Percentiles rank a stretch among this genome's conserved stretches.
phyloP scores from a whole-genome alignment of 2,797 vertebrate species.

The Melopsittacus undulatus region DNA sequence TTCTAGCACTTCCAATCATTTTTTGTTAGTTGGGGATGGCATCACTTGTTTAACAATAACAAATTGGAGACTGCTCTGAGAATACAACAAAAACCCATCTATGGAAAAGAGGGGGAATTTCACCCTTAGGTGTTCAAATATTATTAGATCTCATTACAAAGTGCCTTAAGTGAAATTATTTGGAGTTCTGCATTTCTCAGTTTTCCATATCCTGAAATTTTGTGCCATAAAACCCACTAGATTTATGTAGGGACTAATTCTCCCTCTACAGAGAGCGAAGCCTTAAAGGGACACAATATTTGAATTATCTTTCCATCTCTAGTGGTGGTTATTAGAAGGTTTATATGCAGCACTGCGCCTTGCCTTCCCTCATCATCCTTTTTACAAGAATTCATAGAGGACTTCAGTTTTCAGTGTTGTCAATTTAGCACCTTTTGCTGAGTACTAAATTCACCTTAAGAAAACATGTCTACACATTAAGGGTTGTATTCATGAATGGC shows the following conservation, averaged over 20 bases:
- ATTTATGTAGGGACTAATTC: background rate
- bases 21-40: background rate
- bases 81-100: background rate
- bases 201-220: background rate
- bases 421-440: conserved; percentile 32
- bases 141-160: conserved; percentile 40
- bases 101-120: background rate
- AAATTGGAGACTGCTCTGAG: background rate
- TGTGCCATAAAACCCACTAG: conserved; percentile 12
- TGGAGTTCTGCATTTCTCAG: background rate
- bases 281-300: conserved; percentile 48
- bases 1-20: background rate
- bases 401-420: conserved; percentile 29
- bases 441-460: conserved; percentile 61
- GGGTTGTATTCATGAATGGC: conserved; percentile 64
- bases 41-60: conserved; percentile 23
- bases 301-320: conserved; percentile 35
- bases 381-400: conserved; percentile 16
- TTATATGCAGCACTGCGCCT: background rate
- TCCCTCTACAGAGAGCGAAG: conserved; percentile 25
- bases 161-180: conserved; percentile 27
- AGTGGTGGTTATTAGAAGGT: background rate
- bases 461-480: conserved; percentile 57
- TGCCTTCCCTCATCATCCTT: background rate
- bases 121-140: conserved; percentile 9